Evolutionary conservation across 1,140 invertebrate genomes (phyloP).

Genomic region (Archivesica marissinica): DNA sequence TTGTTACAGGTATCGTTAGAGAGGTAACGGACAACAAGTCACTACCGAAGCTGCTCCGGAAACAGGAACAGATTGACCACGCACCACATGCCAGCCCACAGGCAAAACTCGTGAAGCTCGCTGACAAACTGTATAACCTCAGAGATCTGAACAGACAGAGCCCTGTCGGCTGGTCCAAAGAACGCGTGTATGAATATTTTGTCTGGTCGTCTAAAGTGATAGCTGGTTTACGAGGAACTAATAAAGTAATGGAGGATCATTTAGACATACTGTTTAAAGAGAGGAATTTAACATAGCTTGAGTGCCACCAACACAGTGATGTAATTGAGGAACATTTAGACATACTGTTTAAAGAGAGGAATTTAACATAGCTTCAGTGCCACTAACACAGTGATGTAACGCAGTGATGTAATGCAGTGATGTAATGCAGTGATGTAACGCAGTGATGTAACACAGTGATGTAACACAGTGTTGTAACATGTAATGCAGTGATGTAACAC

Average conservation of each 20-base stretch:
- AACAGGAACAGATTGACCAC: conserved; percentile 89
- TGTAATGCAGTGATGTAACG: no score
- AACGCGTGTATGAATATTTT: conserved; percentile 88
- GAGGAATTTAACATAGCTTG: conserved; percentile 79
- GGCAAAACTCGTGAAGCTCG: conserved; percentile 93
- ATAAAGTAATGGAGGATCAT: conserved; percentile 87
- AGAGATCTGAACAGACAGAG: conserved; percentile 88
- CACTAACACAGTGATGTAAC: no score
- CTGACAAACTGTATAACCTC: conserved; percentile 94
- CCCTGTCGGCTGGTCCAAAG: conserved; percentile 88
- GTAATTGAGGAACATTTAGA: conserved; percentile 88
- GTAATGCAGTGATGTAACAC: no score
- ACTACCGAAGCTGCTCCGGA: conserved; percentile 88
- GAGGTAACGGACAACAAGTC: conserved; percentile 91
- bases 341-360: conserved; percentile 83
- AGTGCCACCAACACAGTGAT: conserved; percentile 88
- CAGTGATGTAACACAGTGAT: no score
- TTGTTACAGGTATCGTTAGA: conserved; percentile 78
- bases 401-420: no score
- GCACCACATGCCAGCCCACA: conserved; percentile 86
- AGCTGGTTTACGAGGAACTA: conserved; percentile 88
- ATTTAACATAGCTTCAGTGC: conserved; percentile 53
- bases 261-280: conserved; percentile 86
- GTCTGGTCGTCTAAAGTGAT: conserved; percentile 90
- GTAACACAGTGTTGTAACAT: no score